These are phyloP conservation scores for Engystomops pustulosus DNA, from an alignment of 2,113 vertebrate species.

Conservation along the genomic window DNA sequence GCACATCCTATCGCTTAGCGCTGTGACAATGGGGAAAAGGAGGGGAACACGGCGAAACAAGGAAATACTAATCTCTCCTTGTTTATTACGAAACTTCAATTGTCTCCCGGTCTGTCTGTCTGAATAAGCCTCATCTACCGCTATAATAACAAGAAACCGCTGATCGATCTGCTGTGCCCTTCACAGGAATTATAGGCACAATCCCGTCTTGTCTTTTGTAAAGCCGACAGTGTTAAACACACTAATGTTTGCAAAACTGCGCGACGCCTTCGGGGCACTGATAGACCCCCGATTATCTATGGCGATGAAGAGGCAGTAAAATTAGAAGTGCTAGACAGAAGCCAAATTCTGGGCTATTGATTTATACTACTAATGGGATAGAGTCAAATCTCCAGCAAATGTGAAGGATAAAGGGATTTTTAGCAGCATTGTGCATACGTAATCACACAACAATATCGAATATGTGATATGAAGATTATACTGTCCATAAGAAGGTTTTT, in stretches of 20 bases:
- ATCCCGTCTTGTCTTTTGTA: conserved; percentile 14
- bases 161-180: conserved; percentile 64
- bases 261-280: conserved; percentile 3
- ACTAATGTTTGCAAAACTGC: conserved; percentile 33
- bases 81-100: conserved; percentile 75
- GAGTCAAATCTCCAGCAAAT: conserved; percentile 9
- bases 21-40: conserved; percentile 77
- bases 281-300: conserved; percentile 45
- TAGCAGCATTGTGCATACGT: neutral
- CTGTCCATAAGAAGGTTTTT: too few species aligned
- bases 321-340: neutral
- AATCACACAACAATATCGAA: conserved; percentile 25
- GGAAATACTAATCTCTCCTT: conserved; percentile 76
- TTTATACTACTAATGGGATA: conserved; percentile 35
- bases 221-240: conserved; percentile 10
- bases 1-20: conserved; percentile 87
- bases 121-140: conserved; percentile 75
- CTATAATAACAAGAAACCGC: conserved; percentile 71
- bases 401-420: conserved; percentile 16
- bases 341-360: neutral
- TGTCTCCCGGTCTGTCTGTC: conserved; percentile 77
- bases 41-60: conserved; percentile 70
- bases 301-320: conserved; percentile 34
- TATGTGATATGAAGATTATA: neutral
- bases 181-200: conserved; percentile 59